Evolutionary conservation across 2,888 invertebrate genomes (phyloP).

Genomic region (Urechis unicinctus): DNA sequence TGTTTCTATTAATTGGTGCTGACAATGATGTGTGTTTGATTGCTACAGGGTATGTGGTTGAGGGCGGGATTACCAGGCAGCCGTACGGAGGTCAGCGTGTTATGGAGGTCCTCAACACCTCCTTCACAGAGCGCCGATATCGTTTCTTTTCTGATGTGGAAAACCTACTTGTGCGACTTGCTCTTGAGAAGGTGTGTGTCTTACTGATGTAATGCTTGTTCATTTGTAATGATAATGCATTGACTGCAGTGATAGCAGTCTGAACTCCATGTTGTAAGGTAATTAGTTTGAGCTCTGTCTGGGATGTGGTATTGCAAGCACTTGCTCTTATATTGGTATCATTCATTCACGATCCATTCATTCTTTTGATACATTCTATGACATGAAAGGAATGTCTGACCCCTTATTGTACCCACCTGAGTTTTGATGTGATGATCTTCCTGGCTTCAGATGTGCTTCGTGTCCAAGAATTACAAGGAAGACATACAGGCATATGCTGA

Average conservation of each 20-base stretch:
- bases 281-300: too few relatives aligned
- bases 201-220: neutral
- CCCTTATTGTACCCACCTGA: too few relatives aligned
- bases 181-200: slow-evolving; percentile 50
- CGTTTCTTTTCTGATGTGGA: slow-evolving; percentile 51
- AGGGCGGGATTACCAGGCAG: slow-evolving; percentile 55
- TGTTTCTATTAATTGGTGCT: too few relatives aligned
- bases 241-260: too few relatives aligned
- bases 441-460: slow-evolving; percentile 49
- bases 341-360: too few relatives aligned
- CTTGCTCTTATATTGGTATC: too few relatives aligned
- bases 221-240: too few relatives aligned
- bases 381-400: too few relatives aligned
- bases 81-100: slow-evolving; percentile 56
- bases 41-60: slow-evolving; percentile 44
- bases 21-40: neutral
- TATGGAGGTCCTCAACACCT: slow-evolving; percentile 49
- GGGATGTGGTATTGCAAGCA: too few relatives aligned
- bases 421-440: too few relatives aligned
- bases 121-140: slow-evolving; percentile 49
- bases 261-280: too few relatives aligned
- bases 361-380: too few relatives aligned
- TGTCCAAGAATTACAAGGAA: slow-evolving; percentile 51
- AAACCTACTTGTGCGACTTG: slow-evolving; percentile 52
- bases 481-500: slow-evolving; percentile 33